A percentile compares a stretch with the other conserved stretches of the same genome.
Evolutionary conservation across 2,888 invertebrate genomes (phyloP).

Genomic region (Xylocampa areola): DNA sequence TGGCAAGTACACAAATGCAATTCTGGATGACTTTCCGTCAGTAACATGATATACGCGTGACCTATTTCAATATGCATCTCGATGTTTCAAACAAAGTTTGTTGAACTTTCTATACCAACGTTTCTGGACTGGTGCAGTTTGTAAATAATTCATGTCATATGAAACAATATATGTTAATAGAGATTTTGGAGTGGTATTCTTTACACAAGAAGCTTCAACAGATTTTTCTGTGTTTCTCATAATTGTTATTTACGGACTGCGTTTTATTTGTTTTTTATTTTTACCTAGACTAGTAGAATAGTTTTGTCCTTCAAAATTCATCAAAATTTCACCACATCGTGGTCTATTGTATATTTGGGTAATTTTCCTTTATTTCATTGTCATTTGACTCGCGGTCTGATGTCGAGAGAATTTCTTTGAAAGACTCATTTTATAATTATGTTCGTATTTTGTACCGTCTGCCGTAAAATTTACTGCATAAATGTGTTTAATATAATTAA

Average conservation of each 20-base stretch:
- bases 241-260: slow-evolving; percentile 57
- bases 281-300: slow-evolving; percentile 29
- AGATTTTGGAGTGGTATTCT: slow-evolving; percentile 10
- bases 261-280: slow-evolving; percentile 31
- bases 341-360: slow-evolving; percentile 61
- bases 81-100: slow-evolving; percentile 15
- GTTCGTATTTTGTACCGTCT: slow-evolving; percentile 4
- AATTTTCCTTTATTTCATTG: slow-evolving; percentile 56
- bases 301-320: slow-evolving; percentile 36
- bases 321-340: slow-evolving; percentile 47
- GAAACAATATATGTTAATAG: slow-evolving; percentile 27
- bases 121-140: slow-evolving; percentile 53
- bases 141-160: slow-evolving; percentile 48
- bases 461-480: slow-evolving; percentile 12
- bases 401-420: slow-evolving; percentile 45
- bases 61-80: slow-evolving; percentile 55
- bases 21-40: slow-evolving; percentile 15
- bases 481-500: slow-evolving; percentile 17
- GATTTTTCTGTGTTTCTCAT: too few species aligned
- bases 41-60: slow-evolving; percentile 35
- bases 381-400: slow-evolving; percentile 34
- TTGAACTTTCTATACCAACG: slow-evolving; percentile 48
- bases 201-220: slow-evolving; percentile 17
- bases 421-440: background rate
- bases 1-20: too few species aligned